Base-by-base conservation (phyloP, 2,113 vertebrate genomes). In the Ia io region DNA sequence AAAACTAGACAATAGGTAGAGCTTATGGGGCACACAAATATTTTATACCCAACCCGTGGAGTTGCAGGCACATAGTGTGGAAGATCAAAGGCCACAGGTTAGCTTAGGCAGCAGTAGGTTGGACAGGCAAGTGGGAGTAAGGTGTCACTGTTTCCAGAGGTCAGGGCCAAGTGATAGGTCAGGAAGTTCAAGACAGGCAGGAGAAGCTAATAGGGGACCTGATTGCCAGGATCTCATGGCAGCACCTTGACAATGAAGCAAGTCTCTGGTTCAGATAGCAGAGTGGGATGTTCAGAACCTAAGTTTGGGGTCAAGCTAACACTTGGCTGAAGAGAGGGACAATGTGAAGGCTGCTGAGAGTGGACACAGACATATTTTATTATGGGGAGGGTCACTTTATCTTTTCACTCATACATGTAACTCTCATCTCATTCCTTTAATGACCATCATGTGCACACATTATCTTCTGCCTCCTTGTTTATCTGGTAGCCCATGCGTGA, bases 111-210 rank as follows among this genome's bases (percentile, higher is more conserved):
- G 71, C 90, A 69, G 25, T 49, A 92, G 49, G 51, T 25, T 96
- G 76, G 53, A 30, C 67, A 88, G 85, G 77, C 71, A 70, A 67
- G 67, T 90, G 67, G 78, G 92, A 94, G 69, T 12, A 63, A 92
- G 87, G 67, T 83, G 53, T 90, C 25, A 32, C 18, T 95, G 10
- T 96, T 97, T 96, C 95, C 92, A 96, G 88, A 95, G 71, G 80
- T 88, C 88, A 90, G 90, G 88, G 95, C 90, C 87, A 96, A 97
- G 92, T 82, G 61, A 63, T 89, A 67, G 94, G 96, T 97, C 90
- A 97, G 77, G 88, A 93, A 96, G 96, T 96, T 96, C 90, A 96
- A 93, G 82, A 44, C 42, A 87, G 80, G 40, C 71, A 88, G 53
- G 65, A 93, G 90, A 94, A 92, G 37, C 70, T 96, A 95, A 90